Percentiles rank a stretch among this genome's conserved stretches.
These are phyloP conservation scores for Acromyrmex heyeri DNA, from an alignment of 1,140 invertebrate genomes.

Conservation along the genomic window DNA sequence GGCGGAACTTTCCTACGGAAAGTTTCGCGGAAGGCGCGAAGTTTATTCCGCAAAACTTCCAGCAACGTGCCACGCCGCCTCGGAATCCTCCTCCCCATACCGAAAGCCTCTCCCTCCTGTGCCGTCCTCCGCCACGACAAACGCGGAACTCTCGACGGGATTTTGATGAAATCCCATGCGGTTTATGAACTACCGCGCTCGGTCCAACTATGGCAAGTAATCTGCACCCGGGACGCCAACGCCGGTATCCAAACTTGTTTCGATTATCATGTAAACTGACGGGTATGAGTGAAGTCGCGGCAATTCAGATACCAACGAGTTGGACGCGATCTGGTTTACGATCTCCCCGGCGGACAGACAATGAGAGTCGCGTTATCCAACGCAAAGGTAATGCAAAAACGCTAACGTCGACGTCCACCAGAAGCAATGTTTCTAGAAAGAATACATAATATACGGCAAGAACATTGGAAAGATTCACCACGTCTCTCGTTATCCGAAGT, in stretches of 20 bases:
- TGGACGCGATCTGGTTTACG: constrained; percentile 42
- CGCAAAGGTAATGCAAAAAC: not conserved
- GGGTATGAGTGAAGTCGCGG: constrained; percentile 27
- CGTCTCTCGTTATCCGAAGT: not conserved
- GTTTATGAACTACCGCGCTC: constrained; percentile 71
- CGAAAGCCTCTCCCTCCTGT: constrained; percentile 17
- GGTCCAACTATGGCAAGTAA: constrained; percentile 61
- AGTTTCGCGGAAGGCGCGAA: constrained; percentile 71
- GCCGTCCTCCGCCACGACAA: constrained; percentile 59
- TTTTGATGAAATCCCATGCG: constrained; percentile 75
- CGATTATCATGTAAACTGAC: constrained; percentile 63
- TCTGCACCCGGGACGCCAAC: constrained; percentile 52
- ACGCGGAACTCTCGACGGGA: constrained; percentile 70
- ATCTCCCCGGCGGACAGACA: constrained; percentile 4
- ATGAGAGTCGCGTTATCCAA: not conserved
- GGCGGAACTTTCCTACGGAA: constrained; percentile 68
- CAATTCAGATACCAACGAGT: constrained; percentile 16
- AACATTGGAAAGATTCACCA: constrained; percentile 18
- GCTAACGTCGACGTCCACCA: constrained; percentile 8
- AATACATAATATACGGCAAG: constrained; percentile 19
- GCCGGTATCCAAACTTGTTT: constrained; percentile 47
- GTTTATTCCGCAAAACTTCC: constrained; percentile 73
- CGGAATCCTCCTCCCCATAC: not conserved
- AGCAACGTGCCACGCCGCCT: constrained; percentile 67
- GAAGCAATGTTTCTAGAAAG: constrained; percentile 12